phyloP scores from a whole-genome alignment of 2,113 vertebrate species.

The Amphiprion ocellaris region DNA sequence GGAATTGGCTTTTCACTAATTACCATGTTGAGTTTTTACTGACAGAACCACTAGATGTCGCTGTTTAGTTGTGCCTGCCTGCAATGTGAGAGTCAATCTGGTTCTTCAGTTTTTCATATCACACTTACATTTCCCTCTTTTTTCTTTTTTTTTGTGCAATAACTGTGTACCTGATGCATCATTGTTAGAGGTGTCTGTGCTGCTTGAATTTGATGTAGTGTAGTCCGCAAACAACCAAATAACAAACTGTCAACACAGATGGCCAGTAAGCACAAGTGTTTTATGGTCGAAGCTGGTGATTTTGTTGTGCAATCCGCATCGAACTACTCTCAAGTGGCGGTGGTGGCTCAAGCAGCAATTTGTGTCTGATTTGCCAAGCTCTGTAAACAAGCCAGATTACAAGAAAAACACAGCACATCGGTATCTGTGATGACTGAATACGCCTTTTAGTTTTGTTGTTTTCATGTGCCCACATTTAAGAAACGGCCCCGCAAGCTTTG shows the following conservation, averaged over 20 bases:
- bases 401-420: conserved; percentile 43
- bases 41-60: conserved; percentile 75
- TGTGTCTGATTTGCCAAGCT: conserved; percentile 44
- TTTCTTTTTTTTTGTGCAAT: neutral
- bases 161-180: neutral
- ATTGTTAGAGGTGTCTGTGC: neutral
- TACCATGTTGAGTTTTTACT: neutral
- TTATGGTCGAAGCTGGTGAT: conserved; percentile 10
- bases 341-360: conserved; percentile 45
- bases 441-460: conserved; percentile 17
- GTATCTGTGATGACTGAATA: conserved; percentile 23
- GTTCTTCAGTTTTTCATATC: neutral
- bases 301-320: conserved; percentile 40
- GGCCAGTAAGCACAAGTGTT: neutral
- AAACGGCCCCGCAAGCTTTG: conserved; percentile 13
- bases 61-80: conserved; percentile 44
- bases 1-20: neutral
- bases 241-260: conserved; percentile 5
- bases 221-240: conserved; percentile 1
- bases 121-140: neutral
- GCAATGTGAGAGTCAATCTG: neutral
- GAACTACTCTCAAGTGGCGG: conserved; percentile 7
- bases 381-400: conserved; percentile 37
- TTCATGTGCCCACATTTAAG: conserved; percentile 14
- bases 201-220: neutral